Conservation (phyloP, 2,113 vertebrate genomes). For the Etheostoma cragini region DNA sequence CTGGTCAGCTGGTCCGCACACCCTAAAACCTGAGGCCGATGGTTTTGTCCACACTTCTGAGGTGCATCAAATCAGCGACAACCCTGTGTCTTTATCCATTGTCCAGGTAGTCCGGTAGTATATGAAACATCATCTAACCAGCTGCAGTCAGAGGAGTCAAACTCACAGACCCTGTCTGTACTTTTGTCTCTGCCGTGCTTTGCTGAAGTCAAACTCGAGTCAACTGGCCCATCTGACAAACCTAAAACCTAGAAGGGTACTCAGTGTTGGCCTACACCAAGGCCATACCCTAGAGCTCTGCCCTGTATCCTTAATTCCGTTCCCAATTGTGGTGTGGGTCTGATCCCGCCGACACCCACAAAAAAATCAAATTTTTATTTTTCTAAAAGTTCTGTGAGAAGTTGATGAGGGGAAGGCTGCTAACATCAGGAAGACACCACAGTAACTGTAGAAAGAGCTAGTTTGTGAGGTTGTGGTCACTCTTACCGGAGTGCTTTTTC, state of each 20-base stretch:
- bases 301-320: too few relatives aligned
- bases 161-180: neutral
- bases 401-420: neutral
- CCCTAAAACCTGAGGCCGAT: neutral
- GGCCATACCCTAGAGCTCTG: too few relatives aligned
- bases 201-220: neutral
- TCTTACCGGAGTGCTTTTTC: too few relatives aligned
- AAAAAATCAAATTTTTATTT: too few relatives aligned
- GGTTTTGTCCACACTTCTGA: neutral
- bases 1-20: neutral
- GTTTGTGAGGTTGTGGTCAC: neutral
- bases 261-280: too few relatives aligned
- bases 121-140: neutral
- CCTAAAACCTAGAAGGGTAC: too few relatives aligned
- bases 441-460: neutral
- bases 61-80: slow-evolving; percentile 6
- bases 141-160: neutral
- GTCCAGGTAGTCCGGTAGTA: slow-evolving; percentile 2
- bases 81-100: neutral
- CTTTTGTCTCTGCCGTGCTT: slow-evolving; percentile 7
- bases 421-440: neutral
- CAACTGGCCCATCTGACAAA: neutral
- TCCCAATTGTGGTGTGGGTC: too few relatives aligned
- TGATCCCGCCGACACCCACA: too few relatives aligned
- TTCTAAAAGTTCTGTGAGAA: neutral